These are phyloP conservation scores for Erebia aethiops DNA, from an alignment of 2,888 invertebrate genomes.

Conservation along the genomic window DNA sequence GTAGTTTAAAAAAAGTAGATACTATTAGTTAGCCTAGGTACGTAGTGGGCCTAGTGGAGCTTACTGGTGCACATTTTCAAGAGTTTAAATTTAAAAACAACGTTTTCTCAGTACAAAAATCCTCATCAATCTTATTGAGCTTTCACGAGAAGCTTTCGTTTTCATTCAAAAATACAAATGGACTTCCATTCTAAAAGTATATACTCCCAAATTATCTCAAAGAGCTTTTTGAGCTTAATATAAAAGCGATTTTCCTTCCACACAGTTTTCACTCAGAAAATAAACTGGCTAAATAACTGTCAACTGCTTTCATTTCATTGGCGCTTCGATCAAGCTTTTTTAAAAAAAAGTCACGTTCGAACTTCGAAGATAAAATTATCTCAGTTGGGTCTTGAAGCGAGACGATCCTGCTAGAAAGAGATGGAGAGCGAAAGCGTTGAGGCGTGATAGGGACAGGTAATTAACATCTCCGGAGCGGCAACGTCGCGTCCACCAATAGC, in stretches of 20 bases:
- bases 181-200: no score
- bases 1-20: no score
- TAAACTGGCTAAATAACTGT: constrained; percentile 38
- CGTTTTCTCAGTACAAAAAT: no score
- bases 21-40: no score
- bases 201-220: no score
- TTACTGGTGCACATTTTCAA: no score
- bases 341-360: constrained; percentile 71
- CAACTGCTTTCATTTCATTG: constrained; percentile 55
- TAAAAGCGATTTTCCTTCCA: constrained; percentile 4
- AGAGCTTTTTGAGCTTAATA: neutral
- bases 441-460: constrained; percentile 52
- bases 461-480: constrained; percentile 75
- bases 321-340: constrained; percentile 51
- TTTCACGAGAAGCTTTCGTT: no score
- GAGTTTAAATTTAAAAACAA: no score
- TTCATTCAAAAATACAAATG: no score
- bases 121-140: no score
- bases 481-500: constrained; percentile 79
- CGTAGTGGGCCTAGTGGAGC: no score
- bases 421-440: constrained; percentile 39
- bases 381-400: constrained; percentile 80
- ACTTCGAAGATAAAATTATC: constrained; percentile 78
- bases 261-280: constrained; percentile 34
- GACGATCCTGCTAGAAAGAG: constrained; percentile 72